These are phyloP conservation scores for Coelopa pilipes DNA, from an alignment of 2,888 invertebrate genomes.

Conservation along the genomic window DNA sequence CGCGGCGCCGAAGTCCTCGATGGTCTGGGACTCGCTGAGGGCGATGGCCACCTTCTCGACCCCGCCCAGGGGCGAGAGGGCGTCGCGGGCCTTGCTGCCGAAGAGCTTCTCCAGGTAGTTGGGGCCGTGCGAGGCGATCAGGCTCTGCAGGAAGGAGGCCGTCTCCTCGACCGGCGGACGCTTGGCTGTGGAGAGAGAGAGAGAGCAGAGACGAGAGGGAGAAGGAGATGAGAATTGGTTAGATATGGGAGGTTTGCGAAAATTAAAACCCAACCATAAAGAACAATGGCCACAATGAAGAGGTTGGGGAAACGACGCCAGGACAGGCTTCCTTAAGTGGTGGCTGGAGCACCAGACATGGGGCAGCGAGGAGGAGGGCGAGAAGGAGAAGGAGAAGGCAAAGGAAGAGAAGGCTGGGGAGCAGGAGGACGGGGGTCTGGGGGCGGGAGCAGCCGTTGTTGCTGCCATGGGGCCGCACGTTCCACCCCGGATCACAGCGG, in stretches of 20 bases:
- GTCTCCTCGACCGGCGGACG: constrained; percentile 97
- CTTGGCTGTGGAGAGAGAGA: constrained; percentile 75
- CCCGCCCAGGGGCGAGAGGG: constrained; percentile 90
- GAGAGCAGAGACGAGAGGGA: neutral
- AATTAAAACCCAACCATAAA: neutral
- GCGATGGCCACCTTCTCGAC: constrained; percentile 96
- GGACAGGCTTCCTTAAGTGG: too few species aligned
- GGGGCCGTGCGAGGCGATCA: constrained; percentile 94
- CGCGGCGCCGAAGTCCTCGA: constrained; percentile 82
- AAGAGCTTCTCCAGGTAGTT: constrained; percentile 97
- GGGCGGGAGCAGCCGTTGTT: too few species aligned
- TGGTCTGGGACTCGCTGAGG: constrained; percentile 91
- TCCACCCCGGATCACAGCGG: too few species aligned
- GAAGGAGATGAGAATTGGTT: neutral
- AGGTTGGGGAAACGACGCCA: neutral
- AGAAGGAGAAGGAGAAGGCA: too few species aligned
- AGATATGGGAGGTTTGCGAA: constrained; percentile 2
- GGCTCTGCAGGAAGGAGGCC: constrained; percentile 91
- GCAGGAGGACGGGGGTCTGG: too few species aligned
- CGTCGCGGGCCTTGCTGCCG: constrained; percentile 93
- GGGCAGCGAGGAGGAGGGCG: too few species aligned
- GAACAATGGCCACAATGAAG: neutral
- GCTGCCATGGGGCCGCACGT: too few species aligned
- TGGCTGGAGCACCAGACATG: too few species aligned
- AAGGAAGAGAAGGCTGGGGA: too few species aligned